phyloP scores from a whole-genome alignment of 2,888 invertebrate species.

The Entomobrya multifasciata region DNA sequence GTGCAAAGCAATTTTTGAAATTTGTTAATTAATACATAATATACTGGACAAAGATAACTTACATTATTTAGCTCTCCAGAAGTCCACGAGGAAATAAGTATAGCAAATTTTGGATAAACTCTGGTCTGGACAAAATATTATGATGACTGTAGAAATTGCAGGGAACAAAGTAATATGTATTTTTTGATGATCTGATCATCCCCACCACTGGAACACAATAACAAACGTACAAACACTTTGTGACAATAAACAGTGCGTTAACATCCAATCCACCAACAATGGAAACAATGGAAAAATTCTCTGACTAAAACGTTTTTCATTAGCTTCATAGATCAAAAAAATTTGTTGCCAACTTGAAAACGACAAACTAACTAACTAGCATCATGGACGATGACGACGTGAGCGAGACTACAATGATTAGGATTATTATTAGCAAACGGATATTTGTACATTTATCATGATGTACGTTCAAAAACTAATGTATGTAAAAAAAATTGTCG shows the following conservation, averaged over 20 bases:
- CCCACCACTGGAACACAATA: not conserved
- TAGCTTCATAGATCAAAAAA: not conserved
- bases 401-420: slow-evolving; percentile 17
- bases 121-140: too few species aligned
- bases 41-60: too few species aligned
- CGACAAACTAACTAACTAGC: slow-evolving; percentile 39
- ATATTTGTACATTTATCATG: too few species aligned
- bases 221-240: not conserved
- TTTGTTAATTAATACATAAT: too few species aligned
- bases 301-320: slow-evolving; percentile 1
- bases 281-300: not conserved
- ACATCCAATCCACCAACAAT: not conserved
- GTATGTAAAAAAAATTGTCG: slow-evolving; percentile 38
- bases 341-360: slow-evolving; percentile 54
- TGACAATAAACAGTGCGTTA: not conserved
- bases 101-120: too few species aligned
- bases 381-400: slow-evolving; percentile 19
- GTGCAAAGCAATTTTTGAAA: too few species aligned
- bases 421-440: slow-evolving; percentile 29
- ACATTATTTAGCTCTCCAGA: too few species aligned
- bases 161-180: too few species aligned
- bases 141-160: too few species aligned
- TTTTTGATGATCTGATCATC: too few species aligned
- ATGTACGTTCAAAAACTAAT: too few species aligned
- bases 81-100: too few species aligned